Percentiles rank a stretch among this genome's conserved stretches.
Conservation (phyloP, 2,113 vertebrate genomes). For the Proteles cristata region DNA sequence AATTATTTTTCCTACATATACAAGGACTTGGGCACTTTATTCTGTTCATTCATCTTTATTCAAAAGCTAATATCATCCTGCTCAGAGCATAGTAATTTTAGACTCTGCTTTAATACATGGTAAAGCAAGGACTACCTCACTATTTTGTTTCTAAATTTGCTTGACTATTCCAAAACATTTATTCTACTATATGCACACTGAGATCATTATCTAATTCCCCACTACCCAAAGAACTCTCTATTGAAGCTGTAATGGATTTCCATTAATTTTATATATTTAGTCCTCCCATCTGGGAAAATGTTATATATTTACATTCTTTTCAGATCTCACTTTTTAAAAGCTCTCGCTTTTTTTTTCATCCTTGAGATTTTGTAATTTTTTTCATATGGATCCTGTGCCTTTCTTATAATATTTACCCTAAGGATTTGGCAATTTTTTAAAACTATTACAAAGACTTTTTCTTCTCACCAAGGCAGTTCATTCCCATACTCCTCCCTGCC, state of each 20-base stretch:
- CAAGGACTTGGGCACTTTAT: neutral
- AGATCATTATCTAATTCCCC: neutral
- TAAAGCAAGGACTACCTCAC: neutral
- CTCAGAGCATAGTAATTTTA: neutral
- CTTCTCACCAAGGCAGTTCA: neutral
- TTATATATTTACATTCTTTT: neutral
- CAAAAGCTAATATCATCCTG: neutral
- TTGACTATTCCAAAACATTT: conserved; percentile 3
- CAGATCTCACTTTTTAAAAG: neutral
- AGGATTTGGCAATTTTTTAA: neutral
- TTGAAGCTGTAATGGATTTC: neutral
- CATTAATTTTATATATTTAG: neutral
- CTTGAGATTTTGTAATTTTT: neutral
- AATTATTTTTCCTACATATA: conserved; percentile 3
- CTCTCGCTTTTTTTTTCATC: neutral
- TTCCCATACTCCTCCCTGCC: neutral
- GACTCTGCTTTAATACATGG: neutral
- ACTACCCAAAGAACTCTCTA: neutral
- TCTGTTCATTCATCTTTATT: neutral
- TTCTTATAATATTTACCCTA: neutral
- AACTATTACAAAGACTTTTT: neutral
- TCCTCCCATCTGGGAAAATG: neutral
- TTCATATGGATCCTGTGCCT: neutral
- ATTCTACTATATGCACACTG: neutral
- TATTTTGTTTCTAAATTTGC: conserved; percentile 8